A percentile compares a stretch with the other conserved stretches of the same genome.
These are phyloP conservation scores for Otolemur garnettii DNA, from an alignment of 2,113 vertebrate genomes.

Conservation along the genomic window DNA sequence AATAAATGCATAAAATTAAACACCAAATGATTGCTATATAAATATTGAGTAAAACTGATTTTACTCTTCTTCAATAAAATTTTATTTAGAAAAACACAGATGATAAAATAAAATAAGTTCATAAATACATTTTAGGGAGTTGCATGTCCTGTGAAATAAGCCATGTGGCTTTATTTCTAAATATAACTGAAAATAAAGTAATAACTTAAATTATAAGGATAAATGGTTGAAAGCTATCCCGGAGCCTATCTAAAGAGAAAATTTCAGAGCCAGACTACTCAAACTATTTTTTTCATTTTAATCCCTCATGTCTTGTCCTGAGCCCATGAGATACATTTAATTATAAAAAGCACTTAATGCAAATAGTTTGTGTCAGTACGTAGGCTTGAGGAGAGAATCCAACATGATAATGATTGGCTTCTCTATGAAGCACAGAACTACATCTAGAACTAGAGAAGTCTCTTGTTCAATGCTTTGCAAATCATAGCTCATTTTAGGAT, in stretches of 20 bases:
- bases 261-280: background rate
- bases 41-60: background rate
- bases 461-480: background rate
- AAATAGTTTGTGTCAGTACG: background rate
- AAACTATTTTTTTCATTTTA: constrained; percentile 22
- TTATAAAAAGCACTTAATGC: background rate
- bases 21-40: background rate
- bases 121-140: background rate
- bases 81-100: background rate
- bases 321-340: background rate
- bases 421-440: background rate
- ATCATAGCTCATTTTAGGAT: background rate
- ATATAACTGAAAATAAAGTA: constrained; percentile 12
- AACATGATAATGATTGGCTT: constrained; percentile 6
- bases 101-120: background rate
- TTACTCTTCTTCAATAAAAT: background rate
- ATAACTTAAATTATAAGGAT: background rate
- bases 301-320: background rate
- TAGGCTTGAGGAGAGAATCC: background rate
- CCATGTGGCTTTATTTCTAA: background rate
- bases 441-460: background rate
- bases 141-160: background rate
- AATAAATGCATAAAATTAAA: background rate
- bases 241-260: background rate
- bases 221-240: background rate